Evolutionary conservation across 2,797 vertebrate genomes (phyloP).

Genomic region (Geotria australis): DNA sequence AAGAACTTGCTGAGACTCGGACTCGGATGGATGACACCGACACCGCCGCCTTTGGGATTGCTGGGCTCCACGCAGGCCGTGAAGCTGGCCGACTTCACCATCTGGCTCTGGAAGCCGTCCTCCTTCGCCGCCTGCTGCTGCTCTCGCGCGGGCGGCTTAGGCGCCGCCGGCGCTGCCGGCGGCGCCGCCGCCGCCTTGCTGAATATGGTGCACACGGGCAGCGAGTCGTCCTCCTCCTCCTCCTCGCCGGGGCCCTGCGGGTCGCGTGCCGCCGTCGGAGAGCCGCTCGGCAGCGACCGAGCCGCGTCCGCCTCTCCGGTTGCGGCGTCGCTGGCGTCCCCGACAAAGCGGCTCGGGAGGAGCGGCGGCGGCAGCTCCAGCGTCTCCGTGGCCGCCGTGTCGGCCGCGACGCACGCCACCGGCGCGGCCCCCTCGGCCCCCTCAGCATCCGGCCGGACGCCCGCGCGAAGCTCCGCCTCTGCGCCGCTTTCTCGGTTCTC

Average conservation of each 20-base stretch:
- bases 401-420: neutral
- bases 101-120: slow-evolving; percentile 68
- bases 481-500: too few species aligned
- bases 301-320: neutral
- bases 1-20: slow-evolving; percentile 94
- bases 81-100: slow-evolving; percentile 85
- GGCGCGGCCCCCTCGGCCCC: too few species aligned
- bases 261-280: neutral
- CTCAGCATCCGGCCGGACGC: too few species aligned
- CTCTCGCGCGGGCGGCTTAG: too few species aligned
- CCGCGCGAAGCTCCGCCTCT: too few species aligned
- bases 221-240: slow-evolving; percentile 11
- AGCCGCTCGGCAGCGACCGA: neutral
- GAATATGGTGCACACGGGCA: slow-evolving; percentile 83
- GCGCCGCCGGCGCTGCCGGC: slow-evolving; percentile 12
- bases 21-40: slow-evolving; percentile 58
- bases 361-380: neutral
- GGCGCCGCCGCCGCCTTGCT: slow-evolving; percentile 22
- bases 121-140: slow-evolving; percentile 14
- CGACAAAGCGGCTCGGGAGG: neutral
- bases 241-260: neutral
- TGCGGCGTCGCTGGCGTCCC: neutral
- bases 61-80: slow-evolving; percentile 20
- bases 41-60: too few species aligned
- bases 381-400: neutral